Evolutionary conservation across 2,888 invertebrate genomes (phyloP), one percentile per base, ranked within the genome.

Genomic region (Caenorhabditis wallacei): DNA sequence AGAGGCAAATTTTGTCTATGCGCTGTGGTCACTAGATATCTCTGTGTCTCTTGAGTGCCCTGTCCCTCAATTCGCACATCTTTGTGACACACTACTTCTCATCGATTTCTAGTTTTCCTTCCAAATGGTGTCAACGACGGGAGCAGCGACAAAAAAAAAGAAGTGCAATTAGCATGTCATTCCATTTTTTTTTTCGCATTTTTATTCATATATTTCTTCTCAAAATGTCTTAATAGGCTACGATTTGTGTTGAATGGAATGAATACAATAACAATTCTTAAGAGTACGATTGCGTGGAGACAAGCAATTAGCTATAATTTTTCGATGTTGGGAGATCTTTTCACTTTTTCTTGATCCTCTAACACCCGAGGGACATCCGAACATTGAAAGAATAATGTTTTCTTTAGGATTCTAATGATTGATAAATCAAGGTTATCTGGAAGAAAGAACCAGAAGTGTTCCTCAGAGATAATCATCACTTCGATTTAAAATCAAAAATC

Each of bases 41-140:
- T 69, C 78, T 78, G 69, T 26, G 78, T 78, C 78, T 78, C 78
- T 69, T 35, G 54, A 78, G 78, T 78, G 78, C 69, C 78, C 69
- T 54, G 61, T 69, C 78, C 78, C 78, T 78, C 78, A 63, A 59
- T 69, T 78, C 69, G 78, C 78, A 78, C 78, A 78, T 61, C 69
- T 78, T 78, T 78, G 78, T 78, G 78, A 78, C 69, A 78, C 78
- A 78, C 78, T 78, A 69, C 78, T 78, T 78, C 69, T 43, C 78
- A 78, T 78, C 78, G 78, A 78, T 78, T 78, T 78, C 78, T 78
- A 76, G 76, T 76, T 76, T 76, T 78, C 63, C 59, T 57, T 51
- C 61, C 46, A 68, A 78, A 78, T 69, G 78, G 78, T 78, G 78
- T 76, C 68, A 76, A 76, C 68, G 68, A 48, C 13, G 61, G 66